Conservation (phyloP, 2,888 invertebrate species). For the Ferrisia virgata region DNA sequence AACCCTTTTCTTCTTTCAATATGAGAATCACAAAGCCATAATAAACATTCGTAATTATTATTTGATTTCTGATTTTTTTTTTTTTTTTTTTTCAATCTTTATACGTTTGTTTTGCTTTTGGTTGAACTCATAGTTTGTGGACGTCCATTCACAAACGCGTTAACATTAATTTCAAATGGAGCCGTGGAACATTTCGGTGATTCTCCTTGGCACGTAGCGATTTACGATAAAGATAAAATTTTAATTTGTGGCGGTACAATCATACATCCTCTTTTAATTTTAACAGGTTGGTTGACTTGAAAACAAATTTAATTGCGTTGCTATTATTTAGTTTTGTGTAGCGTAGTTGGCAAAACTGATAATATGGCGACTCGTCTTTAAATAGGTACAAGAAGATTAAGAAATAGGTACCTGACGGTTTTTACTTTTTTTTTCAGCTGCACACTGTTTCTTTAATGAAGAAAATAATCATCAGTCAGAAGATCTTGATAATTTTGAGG, state of each 20-base stretch:
- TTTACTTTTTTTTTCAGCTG: background rate
- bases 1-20: background rate
- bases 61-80: too few species aligned
- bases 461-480: background rate
- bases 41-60: too few species aligned
- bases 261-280: background rate
- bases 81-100: too few species aligned
- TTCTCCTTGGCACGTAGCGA: background rate
- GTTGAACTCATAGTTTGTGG: background rate
- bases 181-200: background rate
- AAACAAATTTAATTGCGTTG: too few species aligned
- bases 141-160: background rate
- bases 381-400: too few species aligned
- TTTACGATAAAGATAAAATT: background rate
- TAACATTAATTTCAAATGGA: background rate
- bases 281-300: background rate
- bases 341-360: too few species aligned
- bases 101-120: background rate
- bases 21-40: background rate
- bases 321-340: too few species aligned
- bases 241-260: constrained; percentile 25
- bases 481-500: background rate
- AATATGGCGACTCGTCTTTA: too few species aligned
- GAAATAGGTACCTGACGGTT: too few species aligned
- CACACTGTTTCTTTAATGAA: constrained; percentile 21